phyloP scores from a whole-genome alignment of 2,113 vertebrate genomes.

The Oreochromis niloticus region DNA sequence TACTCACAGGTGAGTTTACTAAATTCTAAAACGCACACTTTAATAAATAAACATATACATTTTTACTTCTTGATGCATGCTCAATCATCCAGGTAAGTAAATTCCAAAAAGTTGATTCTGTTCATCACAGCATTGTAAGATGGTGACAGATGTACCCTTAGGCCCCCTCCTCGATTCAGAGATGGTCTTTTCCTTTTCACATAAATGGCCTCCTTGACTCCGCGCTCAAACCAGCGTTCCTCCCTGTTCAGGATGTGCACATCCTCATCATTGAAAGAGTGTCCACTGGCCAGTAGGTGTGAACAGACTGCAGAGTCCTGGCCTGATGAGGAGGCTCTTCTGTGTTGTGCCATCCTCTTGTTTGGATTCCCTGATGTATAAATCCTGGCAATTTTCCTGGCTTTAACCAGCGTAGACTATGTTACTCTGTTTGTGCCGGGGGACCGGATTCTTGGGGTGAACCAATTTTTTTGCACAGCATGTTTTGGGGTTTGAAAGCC shows the following conservation, averaged over 20 bases:
- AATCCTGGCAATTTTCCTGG: not conserved
- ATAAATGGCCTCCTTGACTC: not conserved
- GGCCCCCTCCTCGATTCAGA: too few relatives aligned
- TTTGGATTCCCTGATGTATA: not conserved
- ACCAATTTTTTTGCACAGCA: not conserved
- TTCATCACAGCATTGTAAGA: too few relatives aligned
- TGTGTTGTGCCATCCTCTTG: not conserved
- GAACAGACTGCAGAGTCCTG: not conserved
- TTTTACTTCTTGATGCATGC: too few relatives aligned
- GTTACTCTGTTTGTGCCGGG: not conserved
- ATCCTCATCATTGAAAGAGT: not conserved
- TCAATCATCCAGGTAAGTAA: too few relatives aligned
- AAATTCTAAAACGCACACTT: not conserved
- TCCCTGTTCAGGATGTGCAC: too few relatives aligned
- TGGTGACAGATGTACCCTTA: too few relatives aligned
- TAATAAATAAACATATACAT: too few relatives aligned
- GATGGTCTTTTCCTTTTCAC: not conserved
- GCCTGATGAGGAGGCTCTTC: not conserved
- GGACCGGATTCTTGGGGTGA: not conserved
- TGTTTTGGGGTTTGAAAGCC: not conserved
- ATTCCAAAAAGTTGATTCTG: too few relatives aligned
- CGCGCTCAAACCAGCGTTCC: rapidly evolving
- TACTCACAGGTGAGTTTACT: not conserved
- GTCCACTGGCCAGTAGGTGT: too few relatives aligned
- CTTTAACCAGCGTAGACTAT: not conserved